Conservation (phyloP, 2,797 vertebrate species). For the Parauchenoglanis punctatus region DNA sequence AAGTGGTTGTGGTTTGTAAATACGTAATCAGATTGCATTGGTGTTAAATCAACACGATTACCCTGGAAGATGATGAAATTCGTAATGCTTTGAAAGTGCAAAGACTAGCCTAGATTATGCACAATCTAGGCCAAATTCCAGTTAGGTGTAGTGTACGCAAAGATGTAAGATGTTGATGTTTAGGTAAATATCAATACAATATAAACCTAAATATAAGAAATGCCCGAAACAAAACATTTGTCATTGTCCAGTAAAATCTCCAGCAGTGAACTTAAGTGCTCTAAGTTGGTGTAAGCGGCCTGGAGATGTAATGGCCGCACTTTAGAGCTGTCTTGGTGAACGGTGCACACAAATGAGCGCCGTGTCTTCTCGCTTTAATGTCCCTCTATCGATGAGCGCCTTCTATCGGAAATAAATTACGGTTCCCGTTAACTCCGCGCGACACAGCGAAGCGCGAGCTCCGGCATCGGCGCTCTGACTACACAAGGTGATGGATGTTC, state of each 20-base stretch:
- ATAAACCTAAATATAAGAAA: background rate
- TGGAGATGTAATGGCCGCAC: slow-evolving; percentile 47
- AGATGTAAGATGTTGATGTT: background rate
- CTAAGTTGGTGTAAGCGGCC: slow-evolving; percentile 39
- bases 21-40: background rate
- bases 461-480: slow-evolving; percentile 51
- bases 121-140: slow-evolving; percentile 3
- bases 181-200: background rate
- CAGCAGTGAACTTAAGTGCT: slow-evolving; percentile 17
- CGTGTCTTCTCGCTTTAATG: slow-evolving; percentile 62
- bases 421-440: slow-evolving; percentile 47
- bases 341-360: slow-evolving; percentile 55
- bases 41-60: background rate
- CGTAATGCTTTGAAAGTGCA: background rate
- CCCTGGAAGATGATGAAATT: background rate
- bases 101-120: background rate
- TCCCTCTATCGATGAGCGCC: slow-evolving; percentile 60
- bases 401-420: slow-evolving; percentile 65
- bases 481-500: slow-evolving; percentile 58
- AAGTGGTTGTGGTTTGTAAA: slow-evolving; percentile 1
- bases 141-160: background rate
- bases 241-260: background rate
- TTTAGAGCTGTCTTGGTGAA: slow-evolving; percentile 49
- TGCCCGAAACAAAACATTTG: background rate
- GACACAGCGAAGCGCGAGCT: slow-evolving; percentile 40